Conservation (phyloP, 2,888 invertebrate species). For the Seira sanloemensis region DNA sequence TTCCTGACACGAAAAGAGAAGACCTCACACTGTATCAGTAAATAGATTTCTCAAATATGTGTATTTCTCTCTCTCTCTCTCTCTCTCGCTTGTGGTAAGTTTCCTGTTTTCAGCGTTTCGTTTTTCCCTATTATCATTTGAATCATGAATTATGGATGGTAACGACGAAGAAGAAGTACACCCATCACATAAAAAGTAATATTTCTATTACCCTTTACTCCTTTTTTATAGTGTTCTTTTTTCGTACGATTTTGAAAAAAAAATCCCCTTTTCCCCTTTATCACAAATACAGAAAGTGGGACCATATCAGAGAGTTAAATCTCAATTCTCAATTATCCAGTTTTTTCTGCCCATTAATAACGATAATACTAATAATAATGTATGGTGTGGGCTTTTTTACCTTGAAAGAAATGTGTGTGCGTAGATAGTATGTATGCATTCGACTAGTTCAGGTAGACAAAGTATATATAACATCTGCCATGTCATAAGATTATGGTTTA, state of each 20-base stretch:
- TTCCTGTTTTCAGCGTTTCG: slow-evolving; percentile 56
- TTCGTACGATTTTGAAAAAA: not conserved
- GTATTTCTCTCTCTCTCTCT: no score
- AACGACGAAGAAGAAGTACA: not conserved
- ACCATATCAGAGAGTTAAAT: slow-evolving; percentile 54
- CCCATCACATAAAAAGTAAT: not conserved
- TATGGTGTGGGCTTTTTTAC: slow-evolving; percentile 14
- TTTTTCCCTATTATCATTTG: slow-evolving; percentile 29
- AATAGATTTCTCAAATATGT: no score
- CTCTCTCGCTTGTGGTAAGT: no score
- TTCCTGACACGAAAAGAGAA: not conserved
- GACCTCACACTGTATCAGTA: not conserved
- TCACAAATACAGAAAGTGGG: slow-evolving; percentile 20
- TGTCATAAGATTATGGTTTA: slow-evolving; percentile 42
- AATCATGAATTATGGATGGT: slow-evolving; percentile 45
- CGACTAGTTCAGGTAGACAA: no score
- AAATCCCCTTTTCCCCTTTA: not conserved
- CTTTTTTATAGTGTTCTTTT: slow-evolving; percentile 49
- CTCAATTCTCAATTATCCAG: slow-evolving; percentile 58
- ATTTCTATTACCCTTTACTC: not conserved
- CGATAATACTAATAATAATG: slow-evolving; percentile 42
- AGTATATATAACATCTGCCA: slow-evolving; percentile 62
- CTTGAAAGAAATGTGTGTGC: no score
- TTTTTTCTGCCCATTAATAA: slow-evolving; percentile 20
- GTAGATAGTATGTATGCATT: no score